phyloP scores from a whole-genome alignment of 2,888 invertebrate species.

The Siphlonurus alternatus region DNA sequence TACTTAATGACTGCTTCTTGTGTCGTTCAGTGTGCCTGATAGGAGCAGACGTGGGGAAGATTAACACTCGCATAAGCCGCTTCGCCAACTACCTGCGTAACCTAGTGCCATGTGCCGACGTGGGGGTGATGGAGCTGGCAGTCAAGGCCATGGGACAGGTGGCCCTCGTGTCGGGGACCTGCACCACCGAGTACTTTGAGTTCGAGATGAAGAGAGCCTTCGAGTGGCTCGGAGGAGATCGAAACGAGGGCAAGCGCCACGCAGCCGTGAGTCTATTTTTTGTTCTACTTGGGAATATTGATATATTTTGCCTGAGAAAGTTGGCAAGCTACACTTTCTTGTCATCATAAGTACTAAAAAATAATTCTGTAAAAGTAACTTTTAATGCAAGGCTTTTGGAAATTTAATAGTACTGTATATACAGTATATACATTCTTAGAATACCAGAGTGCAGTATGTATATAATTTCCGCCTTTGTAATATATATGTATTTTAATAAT shows the following conservation, averaged over 20 bases:
- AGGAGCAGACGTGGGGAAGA: constrained; percentile 83
- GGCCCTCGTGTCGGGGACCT: constrained; percentile 80
- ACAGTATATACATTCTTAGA: no score
- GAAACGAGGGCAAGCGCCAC: constrained; percentile 79
- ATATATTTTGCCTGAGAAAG: neutral
- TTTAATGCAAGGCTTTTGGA: no score
- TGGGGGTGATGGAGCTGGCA: constrained; percentile 87
- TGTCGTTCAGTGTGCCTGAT: constrained; percentile 66
- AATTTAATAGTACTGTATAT: no score
- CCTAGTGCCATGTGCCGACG: constrained; percentile 76
- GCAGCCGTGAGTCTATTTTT: constrained; percentile 48
- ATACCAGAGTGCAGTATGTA: no score
- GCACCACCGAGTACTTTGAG: constrained; percentile 93
- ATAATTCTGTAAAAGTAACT: no score
- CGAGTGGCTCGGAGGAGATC: constrained; percentile 84
- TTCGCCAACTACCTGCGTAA: constrained; percentile 88
- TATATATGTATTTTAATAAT: no score
- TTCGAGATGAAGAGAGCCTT: constrained; percentile 92
- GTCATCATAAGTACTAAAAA: no score
- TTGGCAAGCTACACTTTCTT: no score
- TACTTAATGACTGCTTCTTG: constrained; percentile 10
- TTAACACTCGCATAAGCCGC: constrained; percentile 72
- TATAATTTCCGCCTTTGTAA: no score
- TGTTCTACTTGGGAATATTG: no score
- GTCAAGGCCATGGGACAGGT: constrained; percentile 89